Percentiles rank a stretch among this genome's conserved stretches.
These are phyloP conservation scores for Stegastes partitus DNA, from an alignment of 2,113 vertebrate genomes.

Conservation along the genomic window DNA sequence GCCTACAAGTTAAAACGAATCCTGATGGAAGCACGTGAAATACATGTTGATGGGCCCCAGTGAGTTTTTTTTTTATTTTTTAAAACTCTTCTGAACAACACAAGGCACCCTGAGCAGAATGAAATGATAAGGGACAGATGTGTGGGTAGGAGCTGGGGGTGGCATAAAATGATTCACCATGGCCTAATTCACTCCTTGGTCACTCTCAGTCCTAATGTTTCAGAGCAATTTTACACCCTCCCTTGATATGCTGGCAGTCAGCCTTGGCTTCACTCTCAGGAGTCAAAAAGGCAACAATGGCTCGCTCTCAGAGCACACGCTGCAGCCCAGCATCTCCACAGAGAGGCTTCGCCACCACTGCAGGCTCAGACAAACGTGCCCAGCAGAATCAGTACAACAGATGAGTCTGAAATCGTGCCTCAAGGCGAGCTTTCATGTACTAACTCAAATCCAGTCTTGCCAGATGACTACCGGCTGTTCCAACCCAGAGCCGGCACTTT, in stretches of 20 bases:
- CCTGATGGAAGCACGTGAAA: constrained; percentile 69
- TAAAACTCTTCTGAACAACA: constrained; percentile 43
- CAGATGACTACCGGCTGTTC: constrained; percentile 54
- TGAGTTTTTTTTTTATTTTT: constrained; percentile 32
- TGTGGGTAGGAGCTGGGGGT: constrained; percentile 64
- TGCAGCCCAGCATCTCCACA: constrained; percentile 26
- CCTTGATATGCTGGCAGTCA: constrained; percentile 54
- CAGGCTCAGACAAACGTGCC: constrained; percentile 51
- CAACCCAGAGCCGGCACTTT: constrained; percentile 39
- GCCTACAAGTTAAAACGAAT: constrained; percentile 42
- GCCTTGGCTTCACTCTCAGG: constrained; percentile 30
- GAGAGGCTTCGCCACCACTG: constrained; percentile 20
- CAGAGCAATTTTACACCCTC: constrained; percentile 54
- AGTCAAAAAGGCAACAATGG: constrained; percentile 55
- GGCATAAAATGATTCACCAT: constrained; percentile 64
- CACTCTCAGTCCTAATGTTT: constrained; percentile 64
- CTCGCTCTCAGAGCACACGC: neutral
- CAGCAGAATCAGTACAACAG: constrained; percentile 42
- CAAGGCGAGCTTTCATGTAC: constrained; percentile 52
- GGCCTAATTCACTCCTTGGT: constrained; percentile 67
- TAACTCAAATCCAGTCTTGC: constrained; percentile 42
- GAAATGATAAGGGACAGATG: constrained; percentile 70
- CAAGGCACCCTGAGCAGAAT: constrained; percentile 51
- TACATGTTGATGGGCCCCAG: constrained; percentile 50
- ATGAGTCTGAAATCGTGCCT: constrained; percentile 59